Evolutionary conservation across 2,113 vertebrate species (phyloP).

Genomic region (Eonycteris spelaea): DNA sequence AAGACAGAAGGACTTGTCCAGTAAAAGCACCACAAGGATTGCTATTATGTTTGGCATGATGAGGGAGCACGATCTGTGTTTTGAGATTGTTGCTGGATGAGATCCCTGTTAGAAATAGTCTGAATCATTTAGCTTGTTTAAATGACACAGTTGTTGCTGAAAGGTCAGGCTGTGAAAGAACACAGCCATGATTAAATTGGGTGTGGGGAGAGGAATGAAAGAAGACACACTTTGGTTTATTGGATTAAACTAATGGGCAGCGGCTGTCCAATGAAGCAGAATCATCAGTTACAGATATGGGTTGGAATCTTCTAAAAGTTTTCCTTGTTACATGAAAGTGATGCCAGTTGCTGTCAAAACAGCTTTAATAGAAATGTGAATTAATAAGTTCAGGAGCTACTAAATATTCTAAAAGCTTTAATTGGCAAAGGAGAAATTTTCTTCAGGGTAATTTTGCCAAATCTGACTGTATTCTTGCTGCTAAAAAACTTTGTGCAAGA

Average conservation of each 20-base stretch:
- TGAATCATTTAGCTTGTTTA: not conserved
- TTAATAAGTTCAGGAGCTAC: constrained; percentile 57
- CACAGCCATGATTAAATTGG: not conserved
- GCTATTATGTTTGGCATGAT: not conserved
- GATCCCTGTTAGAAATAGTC: constrained; percentile 7
- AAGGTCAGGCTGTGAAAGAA: not conserved
- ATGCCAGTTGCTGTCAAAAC: constrained; percentile 42
- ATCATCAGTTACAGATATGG: not conserved
- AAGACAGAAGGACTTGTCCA: not conserved
- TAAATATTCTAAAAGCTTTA: constrained; percentile 64
- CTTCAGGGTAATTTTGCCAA: constrained; percentile 52
- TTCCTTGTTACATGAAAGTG: not conserved
- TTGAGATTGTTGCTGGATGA: not conserved
- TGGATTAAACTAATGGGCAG: not conserved
- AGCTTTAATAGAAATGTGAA: constrained; percentile 60
- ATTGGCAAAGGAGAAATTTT: constrained; percentile 51
- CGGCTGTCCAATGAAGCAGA: not conserved
- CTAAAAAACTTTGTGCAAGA: constrained; percentile 38
- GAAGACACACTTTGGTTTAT: not conserved
- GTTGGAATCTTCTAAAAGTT: constrained; percentile 30
- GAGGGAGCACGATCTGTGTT: not conserved
- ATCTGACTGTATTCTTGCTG: constrained; percentile 40
- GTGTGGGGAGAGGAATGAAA: not conserved
- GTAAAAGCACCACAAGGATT: not conserved
- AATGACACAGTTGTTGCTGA: not conserved